phyloP scores from a whole-genome alignment of 2,888 invertebrate genomes.

The Cataglyphis cursor region DNA sequence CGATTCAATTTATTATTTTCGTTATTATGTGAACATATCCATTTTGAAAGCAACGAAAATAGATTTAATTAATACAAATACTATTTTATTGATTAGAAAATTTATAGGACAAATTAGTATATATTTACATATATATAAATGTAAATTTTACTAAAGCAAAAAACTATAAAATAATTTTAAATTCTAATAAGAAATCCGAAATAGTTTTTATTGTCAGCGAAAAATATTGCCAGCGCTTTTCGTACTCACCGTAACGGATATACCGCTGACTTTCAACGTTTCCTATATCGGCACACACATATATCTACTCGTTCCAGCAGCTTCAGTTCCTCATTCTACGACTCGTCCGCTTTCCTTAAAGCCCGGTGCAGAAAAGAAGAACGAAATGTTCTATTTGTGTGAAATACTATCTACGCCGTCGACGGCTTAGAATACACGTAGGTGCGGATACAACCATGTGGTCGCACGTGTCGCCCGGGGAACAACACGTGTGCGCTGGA shows the following conservation, averaged over 20 bases:
- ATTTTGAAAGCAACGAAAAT: neutral
- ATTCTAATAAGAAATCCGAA: neutral
- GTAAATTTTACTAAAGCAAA: neutral
- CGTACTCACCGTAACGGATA: neutral
- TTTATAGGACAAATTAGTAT: neutral
- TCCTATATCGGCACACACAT: neutral
- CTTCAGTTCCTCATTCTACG: conserved; percentile 15
- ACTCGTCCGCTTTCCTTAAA: conserved; percentile 59
- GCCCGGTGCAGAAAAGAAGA: conserved; percentile 67
- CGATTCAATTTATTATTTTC: conserved; percentile 62
- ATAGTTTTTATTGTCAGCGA: neutral
- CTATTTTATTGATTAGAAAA: neutral
- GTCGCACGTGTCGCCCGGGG: conserved; percentile 72
- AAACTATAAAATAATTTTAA: neutral
- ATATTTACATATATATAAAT: neutral
- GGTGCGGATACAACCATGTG: conserved; percentile 49
- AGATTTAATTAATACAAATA: conserved; percentile 14
- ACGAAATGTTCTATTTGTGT: conserved; percentile 78
- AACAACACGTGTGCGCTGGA: conserved; percentile 73
- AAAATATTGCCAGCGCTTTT: neutral
- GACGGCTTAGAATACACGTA: conserved; percentile 53
- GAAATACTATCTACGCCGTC: conserved; percentile 56
- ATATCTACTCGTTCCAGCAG: neutral
- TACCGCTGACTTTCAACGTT: conserved; percentile 66
- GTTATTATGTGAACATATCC: conserved; percentile 62